These are phyloP conservation scores for Eristalis arbustorum DNA, from an alignment of 2,888 invertebrate species.

Conservation along the genomic window DNA sequence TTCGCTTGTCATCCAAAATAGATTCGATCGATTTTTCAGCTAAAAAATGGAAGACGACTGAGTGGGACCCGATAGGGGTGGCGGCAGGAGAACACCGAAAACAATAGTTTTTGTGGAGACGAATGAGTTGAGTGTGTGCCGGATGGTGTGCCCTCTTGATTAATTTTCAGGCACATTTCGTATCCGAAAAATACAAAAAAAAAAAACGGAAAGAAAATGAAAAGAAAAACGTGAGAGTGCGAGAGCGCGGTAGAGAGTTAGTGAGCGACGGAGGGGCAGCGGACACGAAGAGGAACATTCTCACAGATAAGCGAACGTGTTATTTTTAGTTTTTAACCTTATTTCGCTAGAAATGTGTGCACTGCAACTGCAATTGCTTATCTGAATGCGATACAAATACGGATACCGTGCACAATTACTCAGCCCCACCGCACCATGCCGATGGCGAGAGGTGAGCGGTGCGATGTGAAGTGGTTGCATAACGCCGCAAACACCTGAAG, in stretches of 20 bases:
- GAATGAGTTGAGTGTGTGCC: neutral
- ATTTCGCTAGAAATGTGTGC: constrained; percentile 30
- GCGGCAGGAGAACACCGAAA: neutral
- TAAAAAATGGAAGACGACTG: neutral
- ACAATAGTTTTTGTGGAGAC: constrained; percentile 19
- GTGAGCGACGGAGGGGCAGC: neutral
- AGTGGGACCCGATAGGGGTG: neutral
- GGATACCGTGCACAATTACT: constrained; percentile 39
- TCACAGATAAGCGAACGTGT: constrained; percentile 32
- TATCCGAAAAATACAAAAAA: constrained; percentile 18
- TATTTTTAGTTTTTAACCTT: constrained; percentile 62
- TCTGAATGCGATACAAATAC: constrained; percentile 40
- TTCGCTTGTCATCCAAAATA: constrained; percentile 46
- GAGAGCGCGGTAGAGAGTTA: neutral
- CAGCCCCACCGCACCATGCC: constrained; percentile 8
- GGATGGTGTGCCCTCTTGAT: constrained; percentile 34
- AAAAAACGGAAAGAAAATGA: neutral
- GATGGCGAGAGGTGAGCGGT: neutral
- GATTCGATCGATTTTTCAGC: constrained; percentile 51
- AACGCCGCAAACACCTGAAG: constrained; percentile 11
- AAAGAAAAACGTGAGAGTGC: neutral
- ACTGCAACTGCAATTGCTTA: constrained; percentile 51
- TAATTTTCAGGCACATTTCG: constrained; percentile 48
- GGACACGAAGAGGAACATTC: constrained; percentile 6
- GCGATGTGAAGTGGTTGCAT: constrained; percentile 22